These are phyloP conservation scores for Stratiomys singularior DNA, from an alignment of 2,888 invertebrate species.

Conservation along the genomic window DNA sequence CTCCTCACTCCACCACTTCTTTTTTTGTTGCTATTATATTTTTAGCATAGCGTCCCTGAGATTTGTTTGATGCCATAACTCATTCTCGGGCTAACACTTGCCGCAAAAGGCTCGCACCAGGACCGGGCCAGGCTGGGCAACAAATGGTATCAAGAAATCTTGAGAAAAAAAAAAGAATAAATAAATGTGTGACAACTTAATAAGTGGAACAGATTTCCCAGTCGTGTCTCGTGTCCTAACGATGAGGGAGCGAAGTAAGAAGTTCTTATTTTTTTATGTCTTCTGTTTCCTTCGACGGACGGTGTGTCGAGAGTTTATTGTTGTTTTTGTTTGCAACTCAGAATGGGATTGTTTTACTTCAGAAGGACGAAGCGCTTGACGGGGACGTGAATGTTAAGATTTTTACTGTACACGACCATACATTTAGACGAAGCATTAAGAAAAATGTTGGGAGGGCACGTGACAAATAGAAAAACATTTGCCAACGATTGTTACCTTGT, in stretches of 20 bases:
- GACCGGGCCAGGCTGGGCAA: neutral
- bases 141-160: slow-evolving; percentile 5
- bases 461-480: slow-evolving; percentile 55
- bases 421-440: slow-evolving; percentile 30
- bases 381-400: neutral
- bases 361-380: neutral
- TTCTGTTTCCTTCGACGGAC: neutral
- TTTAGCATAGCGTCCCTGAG: slow-evolving; percentile 41
- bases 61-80: slow-evolving; percentile 53
- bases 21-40: slow-evolving; percentile 32
- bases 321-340: slow-evolving; percentile 13
- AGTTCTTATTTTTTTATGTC: slow-evolving; percentile 45
- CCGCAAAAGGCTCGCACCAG: slow-evolving; percentile 51
- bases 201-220: slow-evolving; percentile 56
- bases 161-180: slow-evolving; percentile 48
- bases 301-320: neutral
- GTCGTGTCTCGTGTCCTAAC: slow-evolving; percentile 36
- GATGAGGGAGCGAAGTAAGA: slow-evolving; percentile 31
- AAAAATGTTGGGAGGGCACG: slow-evolving; percentile 51
- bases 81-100: slow-evolving; percentile 56
- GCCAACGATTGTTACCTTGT: slow-evolving; percentile 47
- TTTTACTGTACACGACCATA: slow-evolving; percentile 13
- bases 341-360: neutral
- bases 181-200: slow-evolving; percentile 57
- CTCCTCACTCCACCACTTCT: neutral